Evolutionary conservation across 2,797 vertebrate species (phyloP).

Genomic region (Xyrichtys novacula): DNA sequence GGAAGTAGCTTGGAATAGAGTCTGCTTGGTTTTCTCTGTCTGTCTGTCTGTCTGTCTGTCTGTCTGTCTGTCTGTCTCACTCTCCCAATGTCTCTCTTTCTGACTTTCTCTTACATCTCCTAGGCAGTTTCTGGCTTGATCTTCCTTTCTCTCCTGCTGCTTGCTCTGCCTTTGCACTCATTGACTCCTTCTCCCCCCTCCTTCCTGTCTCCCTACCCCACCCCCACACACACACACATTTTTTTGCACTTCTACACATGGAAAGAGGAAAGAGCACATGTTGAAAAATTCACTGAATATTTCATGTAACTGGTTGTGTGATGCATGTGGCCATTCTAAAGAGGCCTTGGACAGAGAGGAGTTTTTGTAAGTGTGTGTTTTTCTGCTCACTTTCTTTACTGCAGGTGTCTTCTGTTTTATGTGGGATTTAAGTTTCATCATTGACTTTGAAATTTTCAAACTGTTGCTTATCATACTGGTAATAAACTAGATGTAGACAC

Average conservation of each 20-base stretch:
- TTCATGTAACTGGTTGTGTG: constrained; percentile 78
- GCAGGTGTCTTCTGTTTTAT: too few species aligned
- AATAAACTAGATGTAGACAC: too few species aligned
- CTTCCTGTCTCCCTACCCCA: constrained; percentile 50
- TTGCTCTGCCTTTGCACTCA: constrained; percentile 80
- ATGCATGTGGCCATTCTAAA: constrained; percentile 14
- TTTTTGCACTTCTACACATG: constrained; percentile 76
- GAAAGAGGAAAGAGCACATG: constrained; percentile 82
- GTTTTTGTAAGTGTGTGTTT: constrained; percentile 17
- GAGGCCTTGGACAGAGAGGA: constrained; percentile 29
- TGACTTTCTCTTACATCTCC: constrained; percentile 33
- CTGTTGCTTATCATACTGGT: too few species aligned
- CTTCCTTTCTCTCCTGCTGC: constrained; percentile 54
- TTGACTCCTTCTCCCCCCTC: constrained; percentile 74
- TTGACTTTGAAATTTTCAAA: too few species aligned
- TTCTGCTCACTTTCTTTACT: too few species aligned
- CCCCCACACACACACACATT: constrained; percentile 43
- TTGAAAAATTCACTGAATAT: constrained; percentile 85
- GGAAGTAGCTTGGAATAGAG: constrained; percentile 84
- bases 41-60: constrained; percentile 49
- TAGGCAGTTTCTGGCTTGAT: constrained; percentile 58
- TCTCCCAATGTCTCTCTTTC: constrained; percentile 49
- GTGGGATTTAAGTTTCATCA: too few species aligned
- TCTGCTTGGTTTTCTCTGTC: constrained; percentile 82
- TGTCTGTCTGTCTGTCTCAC: constrained; percentile 36